Evolutionary conservation across 2,113 vertebrate species (phyloP).

Genomic region (Rattus rattus): DNA sequence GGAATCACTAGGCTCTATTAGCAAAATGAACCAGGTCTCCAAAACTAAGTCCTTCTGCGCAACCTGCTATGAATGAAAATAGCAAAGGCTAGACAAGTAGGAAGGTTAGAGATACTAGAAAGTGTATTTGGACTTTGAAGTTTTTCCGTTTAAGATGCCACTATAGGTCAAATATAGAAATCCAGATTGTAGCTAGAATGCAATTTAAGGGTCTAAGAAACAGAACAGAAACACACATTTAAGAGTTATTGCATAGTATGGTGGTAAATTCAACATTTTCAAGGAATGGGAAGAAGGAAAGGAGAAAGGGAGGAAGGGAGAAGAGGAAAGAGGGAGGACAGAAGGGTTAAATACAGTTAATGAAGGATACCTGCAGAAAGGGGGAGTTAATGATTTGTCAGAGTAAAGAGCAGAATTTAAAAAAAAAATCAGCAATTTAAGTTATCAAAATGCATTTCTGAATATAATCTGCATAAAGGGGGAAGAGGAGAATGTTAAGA

Average conservation of each 20-base stretch:
- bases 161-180: neutral
- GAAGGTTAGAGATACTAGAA: neutral
- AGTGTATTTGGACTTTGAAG: neutral
- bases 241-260: neutral
- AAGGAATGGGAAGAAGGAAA: neutral
- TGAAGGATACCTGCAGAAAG: neutral
- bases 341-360: neutral
- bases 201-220: neutral
- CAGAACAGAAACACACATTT: slow-evolving; percentile 12
- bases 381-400: neutral
- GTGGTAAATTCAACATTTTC: neutral
- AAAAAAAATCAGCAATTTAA: neutral
- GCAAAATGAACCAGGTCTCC: neutral
- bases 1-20: neutral
- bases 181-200: neutral
- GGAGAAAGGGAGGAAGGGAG: too few relatives aligned
- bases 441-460: neutral
- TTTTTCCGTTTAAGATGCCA: neutral
- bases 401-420: neutral
- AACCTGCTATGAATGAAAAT: neutral
- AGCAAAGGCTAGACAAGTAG: neutral
- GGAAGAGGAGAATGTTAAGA: neutral
- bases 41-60: neutral
- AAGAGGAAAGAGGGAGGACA: neutral
- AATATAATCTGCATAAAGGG: neutral